A percentile compares a stretch with the other conserved stretches of the same genome.
Evolutionary conservation across 2,797 vertebrate species (phyloP).

Genomic region (Pogonophryne albipinna): DNA sequence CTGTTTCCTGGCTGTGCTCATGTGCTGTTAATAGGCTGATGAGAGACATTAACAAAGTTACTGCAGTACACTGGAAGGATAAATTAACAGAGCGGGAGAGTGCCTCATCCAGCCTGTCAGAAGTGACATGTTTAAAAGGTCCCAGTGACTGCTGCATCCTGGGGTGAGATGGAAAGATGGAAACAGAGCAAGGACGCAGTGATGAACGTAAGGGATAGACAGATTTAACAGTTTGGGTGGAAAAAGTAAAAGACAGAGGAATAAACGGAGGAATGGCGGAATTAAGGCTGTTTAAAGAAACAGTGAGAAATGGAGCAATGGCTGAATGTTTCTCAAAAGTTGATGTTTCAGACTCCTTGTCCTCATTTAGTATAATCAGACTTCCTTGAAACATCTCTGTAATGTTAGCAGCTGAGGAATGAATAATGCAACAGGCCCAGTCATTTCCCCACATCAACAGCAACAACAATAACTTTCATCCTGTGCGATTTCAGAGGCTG

Average conservation of each 20-base stretch:
- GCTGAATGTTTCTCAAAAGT: conserved; percentile 24
- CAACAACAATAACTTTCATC: conserved; percentile 79
- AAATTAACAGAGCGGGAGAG: conserved; percentile 71
- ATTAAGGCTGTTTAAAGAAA: conserved; percentile 30
- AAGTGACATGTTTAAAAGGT: conserved; percentile 73
- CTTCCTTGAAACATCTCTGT: conserved; percentile 54
- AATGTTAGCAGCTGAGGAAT: conserved; percentile 63
- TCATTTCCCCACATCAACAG: conserved; percentile 78
- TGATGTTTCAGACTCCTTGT: conserved; percentile 55
- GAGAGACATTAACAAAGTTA: conserved; percentile 82
- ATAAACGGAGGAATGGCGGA: conserved; percentile 35
- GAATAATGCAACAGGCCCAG: conserved; percentile 62
- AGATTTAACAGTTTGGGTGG: conserved; percentile 56
- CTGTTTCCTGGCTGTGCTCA: conserved; percentile 78
- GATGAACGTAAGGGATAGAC: conserved; percentile 40
- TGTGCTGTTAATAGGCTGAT: conserved; percentile 81
- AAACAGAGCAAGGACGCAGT: conserved; percentile 44
- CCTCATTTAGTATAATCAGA: conserved; percentile 56
- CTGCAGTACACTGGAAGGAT: conserved; percentile 69
- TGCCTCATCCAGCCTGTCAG: conserved; percentile 69
- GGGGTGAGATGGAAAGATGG: conserved; percentile 56
- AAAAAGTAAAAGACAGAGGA: conserved; percentile 39
- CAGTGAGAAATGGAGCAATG: conserved; percentile 44
- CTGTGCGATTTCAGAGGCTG: conserved; percentile 79
- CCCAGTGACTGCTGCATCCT: conserved; percentile 57